Base-by-base conservation (phyloP, 2,113 vertebrate species). In the Equus przewalskii region DNA sequence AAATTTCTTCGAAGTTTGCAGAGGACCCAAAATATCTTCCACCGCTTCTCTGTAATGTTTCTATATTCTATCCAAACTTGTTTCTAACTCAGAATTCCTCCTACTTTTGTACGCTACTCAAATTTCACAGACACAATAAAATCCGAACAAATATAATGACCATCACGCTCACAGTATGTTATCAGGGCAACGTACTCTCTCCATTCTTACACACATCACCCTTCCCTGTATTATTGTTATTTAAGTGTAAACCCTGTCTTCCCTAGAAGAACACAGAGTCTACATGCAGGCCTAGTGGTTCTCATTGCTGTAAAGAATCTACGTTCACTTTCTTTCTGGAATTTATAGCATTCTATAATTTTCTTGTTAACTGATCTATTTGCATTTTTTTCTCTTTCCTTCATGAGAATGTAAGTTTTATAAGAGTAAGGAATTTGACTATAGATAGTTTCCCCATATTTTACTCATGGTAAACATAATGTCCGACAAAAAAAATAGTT, bases 231-330 rank as follows among this genome's bases (percentile, higher is more conserved):
- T 62, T 69, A 69, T 7, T 86, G 9, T 65, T 93, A 62, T 36
- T 79, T 69, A 58, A 41, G 41, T 5, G 24, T 1, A 28, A 64
- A 30, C 3, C 19, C 60, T 56, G n/a, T 41, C 26, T 69, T 18
- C 24, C n/a, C 6, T 36, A 10, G 64, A 41, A 70, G 9, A 67
- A 2, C 49, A 13, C 2, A 44, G 7, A 28, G 15, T 80, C 10
- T 46, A 56, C 3, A n/a, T 56, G 0, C 1, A 72, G 4, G 1
- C 1, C 2, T 24, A 30, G 11, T 51, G 5, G 0, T 36, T 85
- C n/a, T 64, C 44, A 44, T 58, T 70, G 4, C 0, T 36, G 76
- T n/a, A 2, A 62, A 54, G 0, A 90, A 14, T 79, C 0, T 82
- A 6, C 33, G 33, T n/a, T 75, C 60, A 30, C 58, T 89, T 92